Conservation (phyloP, 2,888 invertebrate species). For the Catocala nupta region DNA sequence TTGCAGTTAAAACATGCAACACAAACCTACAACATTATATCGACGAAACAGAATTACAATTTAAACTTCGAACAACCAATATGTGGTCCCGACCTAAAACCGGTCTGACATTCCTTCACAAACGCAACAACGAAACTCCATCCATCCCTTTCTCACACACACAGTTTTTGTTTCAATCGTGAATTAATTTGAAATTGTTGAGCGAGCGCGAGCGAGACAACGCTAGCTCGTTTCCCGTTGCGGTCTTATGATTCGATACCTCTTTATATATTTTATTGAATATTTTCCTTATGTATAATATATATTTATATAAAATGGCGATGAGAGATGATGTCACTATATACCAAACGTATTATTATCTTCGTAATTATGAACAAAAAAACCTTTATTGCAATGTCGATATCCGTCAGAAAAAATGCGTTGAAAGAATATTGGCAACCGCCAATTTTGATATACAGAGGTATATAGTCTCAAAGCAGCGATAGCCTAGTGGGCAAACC, state of each 20-base stretch:
- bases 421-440: neutral
- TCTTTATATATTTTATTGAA: slow-evolving; percentile 15
- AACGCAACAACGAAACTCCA: slow-evolving; percentile 48
- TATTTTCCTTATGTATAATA: slow-evolving; percentile 35
- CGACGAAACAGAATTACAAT: slow-evolving; percentile 39
- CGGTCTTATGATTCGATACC: slow-evolving; percentile 33
- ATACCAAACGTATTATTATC: slow-evolving; percentile 11
- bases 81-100: slow-evolving; percentile 46
- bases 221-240: slow-evolving; percentile 24
- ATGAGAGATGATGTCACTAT: slow-evolving; percentile 13
- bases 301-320: slow-evolving; percentile 1
- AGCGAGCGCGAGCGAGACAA: slow-evolving; percentile 43
- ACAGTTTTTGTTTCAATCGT: slow-evolving; percentile 58
- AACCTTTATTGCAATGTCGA: neutral
- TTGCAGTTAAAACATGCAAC: neutral
- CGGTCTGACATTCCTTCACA: slow-evolving; percentile 57
- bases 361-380: slow-evolving; percentile 2
- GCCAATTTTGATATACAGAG: neutral
- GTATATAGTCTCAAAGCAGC: too few relatives aligned
- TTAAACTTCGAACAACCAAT: slow-evolving; percentile 8
- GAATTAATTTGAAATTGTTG: slow-evolving; percentile 59
- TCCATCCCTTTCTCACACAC: slow-evolving; percentile 52
- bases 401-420: neutral
- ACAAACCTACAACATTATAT: too few relatives aligned
- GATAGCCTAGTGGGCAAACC: too few relatives aligned